Conservation (phyloP, 2,113 vertebrate species). For the Boleophthalmus pectinirostris region DNA sequence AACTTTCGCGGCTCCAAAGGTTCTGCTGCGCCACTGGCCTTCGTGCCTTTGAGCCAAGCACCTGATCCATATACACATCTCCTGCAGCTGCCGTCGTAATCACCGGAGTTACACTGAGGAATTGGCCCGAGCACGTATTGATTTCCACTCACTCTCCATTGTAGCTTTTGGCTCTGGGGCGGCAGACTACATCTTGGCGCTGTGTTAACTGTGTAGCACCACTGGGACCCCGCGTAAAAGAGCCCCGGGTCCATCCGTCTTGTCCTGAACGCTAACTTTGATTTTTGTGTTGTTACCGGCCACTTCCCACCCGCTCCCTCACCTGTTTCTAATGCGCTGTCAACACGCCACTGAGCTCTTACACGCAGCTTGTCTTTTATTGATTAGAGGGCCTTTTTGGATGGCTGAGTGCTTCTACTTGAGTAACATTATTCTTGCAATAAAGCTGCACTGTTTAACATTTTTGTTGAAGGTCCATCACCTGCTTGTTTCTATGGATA, state of each 20-base stretch:
- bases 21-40: constrained; percentile 14
- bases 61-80: constrained; percentile 29
- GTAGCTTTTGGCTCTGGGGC: constrained; percentile 30
- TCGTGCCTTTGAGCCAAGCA: constrained; percentile 21
- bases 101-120: constrained; percentile 21
- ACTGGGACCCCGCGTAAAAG: constrained; percentile 19
- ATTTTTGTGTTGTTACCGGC: constrained; percentile 17
- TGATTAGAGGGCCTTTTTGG: background rate
- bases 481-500: too few species aligned
- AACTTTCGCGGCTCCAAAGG: constrained; percentile 36
- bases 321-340: background rate
- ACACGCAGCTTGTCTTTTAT: background rate
- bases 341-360: background rate
- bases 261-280: constrained; percentile 21
- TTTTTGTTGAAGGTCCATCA: too few species aligned
- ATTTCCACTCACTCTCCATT: constrained; percentile 45
- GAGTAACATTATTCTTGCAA: background rate
- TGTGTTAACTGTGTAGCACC: constrained; percentile 26
- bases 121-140: constrained; percentile 28
- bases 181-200: constrained; percentile 27
- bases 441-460: background rate
- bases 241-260: constrained; percentile 29
- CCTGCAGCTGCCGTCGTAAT: constrained; percentile 38
- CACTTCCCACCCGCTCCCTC: background rate
- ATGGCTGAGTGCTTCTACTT: background rate